phyloP scores from a whole-genome alignment of 1,140 invertebrate species.

The Drosophila athabasca region DNA sequence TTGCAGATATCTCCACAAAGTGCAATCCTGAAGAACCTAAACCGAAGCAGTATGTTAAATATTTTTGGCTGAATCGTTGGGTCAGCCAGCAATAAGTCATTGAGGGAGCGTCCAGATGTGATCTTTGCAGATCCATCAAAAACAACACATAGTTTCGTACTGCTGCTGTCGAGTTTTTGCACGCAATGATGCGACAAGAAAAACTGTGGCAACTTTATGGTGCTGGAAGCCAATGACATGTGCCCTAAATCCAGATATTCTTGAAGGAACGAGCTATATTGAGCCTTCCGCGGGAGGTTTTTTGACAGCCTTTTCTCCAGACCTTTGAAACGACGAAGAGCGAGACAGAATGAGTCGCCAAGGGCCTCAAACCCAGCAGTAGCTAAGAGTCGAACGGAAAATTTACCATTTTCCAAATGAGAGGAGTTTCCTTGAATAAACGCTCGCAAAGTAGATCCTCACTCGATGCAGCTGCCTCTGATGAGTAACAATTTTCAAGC shows the following conservation, averaged over 20 bases:
- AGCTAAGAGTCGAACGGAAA: not conserved
- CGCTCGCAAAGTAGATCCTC: slow-evolving; percentile 6
- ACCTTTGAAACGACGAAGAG: slow-evolving; percentile 17
- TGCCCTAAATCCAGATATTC: no score
- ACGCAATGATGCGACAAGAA: no score
- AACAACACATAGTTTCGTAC: no score
- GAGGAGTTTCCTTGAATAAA: not conserved
- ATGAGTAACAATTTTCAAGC: not conserved
- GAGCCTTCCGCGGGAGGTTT: no score
- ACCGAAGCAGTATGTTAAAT: slow-evolving; percentile 76
- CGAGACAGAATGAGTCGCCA: not conserved
- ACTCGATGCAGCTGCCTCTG: not conserved
- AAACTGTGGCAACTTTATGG: no score
- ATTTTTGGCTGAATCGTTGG: slow-evolving; percentile 31
- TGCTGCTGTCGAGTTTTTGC: no score
- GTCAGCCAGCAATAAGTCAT: slow-evolving; percentile 33
- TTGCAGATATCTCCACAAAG: slow-evolving; percentile 36
- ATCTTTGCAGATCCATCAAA: slow-evolving; percentile 1
- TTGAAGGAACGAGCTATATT: no score
- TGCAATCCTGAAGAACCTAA: slow-evolving; percentile 57
- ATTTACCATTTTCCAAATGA: not conserved
- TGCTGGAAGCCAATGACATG: no score
- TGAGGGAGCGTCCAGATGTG: slow-evolving; percentile 36
- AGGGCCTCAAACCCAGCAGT: not conserved
- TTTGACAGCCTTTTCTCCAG: not conserved